phyloP scores from a whole-genome alignment of 1,140 invertebrate genomes.

The Sycophaga agraensis region DNA sequence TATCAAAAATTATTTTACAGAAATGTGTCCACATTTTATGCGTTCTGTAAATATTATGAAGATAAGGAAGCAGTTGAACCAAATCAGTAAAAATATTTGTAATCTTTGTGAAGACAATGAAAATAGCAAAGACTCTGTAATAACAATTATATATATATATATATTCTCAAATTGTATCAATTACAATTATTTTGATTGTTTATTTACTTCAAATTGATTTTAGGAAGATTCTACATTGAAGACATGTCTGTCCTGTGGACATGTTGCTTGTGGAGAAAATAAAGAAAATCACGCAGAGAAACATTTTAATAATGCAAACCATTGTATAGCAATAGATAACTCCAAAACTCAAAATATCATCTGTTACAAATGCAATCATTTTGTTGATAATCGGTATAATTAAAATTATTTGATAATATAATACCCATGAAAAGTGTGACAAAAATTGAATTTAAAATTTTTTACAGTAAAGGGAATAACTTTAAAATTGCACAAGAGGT shows the following conservation, averaged over 20 bases:
- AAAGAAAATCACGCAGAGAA: slow-evolving; percentile 73
- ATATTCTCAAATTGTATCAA: background rate
- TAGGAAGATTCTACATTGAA: slow-evolving; percentile 51
- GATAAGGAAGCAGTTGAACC: slow-evolving; percentile 65
- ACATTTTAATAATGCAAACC: slow-evolving; percentile 75
- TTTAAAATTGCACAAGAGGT: slow-evolving; percentile 61
- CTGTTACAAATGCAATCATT: slow-evolving; percentile 71
- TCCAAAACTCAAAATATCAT: slow-evolving; percentile 69
- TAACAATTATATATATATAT: background rate
- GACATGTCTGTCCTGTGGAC: slow-evolving; percentile 73
- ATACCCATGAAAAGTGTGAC: no score
- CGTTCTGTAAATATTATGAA: slow-evolving; percentile 68
- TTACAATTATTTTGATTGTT: background rate
- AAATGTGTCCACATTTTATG: slow-evolving; percentile 67
- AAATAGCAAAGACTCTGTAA: slow-evolving; percentile 44
- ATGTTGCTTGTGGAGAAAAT: slow-evolving; percentile 73
- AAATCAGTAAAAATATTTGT: slow-evolving; percentile 62
- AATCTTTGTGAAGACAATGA: slow-evolving; percentile 60
- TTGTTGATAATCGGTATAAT: slow-evolving; percentile 48
- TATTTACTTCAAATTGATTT: slow-evolving; percentile 11
- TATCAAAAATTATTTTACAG: no score
- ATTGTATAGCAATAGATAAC: slow-evolving; percentile 74
- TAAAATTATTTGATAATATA: no score
- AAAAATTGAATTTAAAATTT: no score
- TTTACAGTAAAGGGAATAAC: no score